phyloP scores from a whole-genome alignment of 2,113 vertebrate genomes.

The Rhombomys opimus region DNA sequence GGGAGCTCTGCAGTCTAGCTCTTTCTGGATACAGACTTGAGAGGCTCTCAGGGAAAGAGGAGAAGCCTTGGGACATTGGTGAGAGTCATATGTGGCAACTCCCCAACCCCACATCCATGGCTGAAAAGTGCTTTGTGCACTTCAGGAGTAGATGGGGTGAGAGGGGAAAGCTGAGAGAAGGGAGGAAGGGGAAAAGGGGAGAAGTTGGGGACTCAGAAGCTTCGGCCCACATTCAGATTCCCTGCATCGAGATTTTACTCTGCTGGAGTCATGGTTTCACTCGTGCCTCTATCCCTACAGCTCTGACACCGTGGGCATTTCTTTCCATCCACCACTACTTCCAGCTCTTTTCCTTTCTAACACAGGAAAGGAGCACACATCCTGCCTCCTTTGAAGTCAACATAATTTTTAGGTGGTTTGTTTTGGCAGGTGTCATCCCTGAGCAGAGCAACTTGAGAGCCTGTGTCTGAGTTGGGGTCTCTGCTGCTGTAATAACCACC shows the following conservation, averaged over 20 bases:
- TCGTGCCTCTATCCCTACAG: background rate
- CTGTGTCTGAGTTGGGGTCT: background rate
- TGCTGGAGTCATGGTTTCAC: background rate
- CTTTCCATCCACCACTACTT: background rate
- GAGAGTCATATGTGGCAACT: background rate
- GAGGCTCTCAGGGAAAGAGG: background rate
- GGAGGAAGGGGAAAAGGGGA: background rate
- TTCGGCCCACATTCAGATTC: fast-evolving
- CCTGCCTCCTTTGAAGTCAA: background rate
- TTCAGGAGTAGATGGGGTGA: background rate
- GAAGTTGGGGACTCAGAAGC: background rate
- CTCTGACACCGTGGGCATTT: background rate
- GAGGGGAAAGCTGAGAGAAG: background rate
- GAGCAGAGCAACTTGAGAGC: background rate
- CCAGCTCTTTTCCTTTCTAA: background rate
- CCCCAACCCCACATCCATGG: fast-evolving
- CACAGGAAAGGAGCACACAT: background rate
- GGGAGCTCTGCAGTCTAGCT: background rate
- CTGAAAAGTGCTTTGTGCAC: background rate
- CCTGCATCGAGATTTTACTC: background rate
- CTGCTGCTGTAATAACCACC: background rate
- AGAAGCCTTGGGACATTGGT: background rate
- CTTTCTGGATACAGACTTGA: background rate
- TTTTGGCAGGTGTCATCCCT: background rate
- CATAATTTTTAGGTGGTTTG: background rate